phyloP scores from a whole-genome alignment of 2,113 vertebrate genomes.

The Leptosomus discolor region DNA sequence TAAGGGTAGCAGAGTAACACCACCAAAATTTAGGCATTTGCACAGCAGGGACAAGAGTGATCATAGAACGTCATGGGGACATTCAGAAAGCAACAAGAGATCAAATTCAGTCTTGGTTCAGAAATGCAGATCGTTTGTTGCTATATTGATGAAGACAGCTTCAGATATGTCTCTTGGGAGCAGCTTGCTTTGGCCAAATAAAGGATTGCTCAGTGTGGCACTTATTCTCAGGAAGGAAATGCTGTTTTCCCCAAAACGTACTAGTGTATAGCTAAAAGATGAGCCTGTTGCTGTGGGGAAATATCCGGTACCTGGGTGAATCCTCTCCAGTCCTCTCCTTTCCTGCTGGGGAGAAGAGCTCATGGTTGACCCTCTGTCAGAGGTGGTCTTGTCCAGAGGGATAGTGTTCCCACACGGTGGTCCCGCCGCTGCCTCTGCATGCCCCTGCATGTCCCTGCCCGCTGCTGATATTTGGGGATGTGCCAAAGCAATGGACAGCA shows the following conservation, averaged over 20 bases:
- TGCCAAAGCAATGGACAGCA: not conserved
- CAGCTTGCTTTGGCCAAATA: not conserved
- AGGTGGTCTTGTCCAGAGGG: not conserved
- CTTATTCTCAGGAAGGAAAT: not conserved
- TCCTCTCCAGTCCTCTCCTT: not conserved
- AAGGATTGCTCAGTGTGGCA: not conserved
- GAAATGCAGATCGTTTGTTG: not conserved
- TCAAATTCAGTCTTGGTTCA: not conserved
- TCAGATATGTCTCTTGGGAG: not conserved
- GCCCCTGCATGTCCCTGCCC: not conserved
- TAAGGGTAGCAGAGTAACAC: not conserved
- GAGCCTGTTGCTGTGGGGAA: not conserved
- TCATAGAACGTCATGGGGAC: rapidly evolving
- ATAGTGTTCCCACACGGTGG: not conserved
- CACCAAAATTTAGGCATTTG: not conserved
- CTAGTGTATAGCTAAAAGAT: not conserved
- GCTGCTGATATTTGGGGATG: not conserved
- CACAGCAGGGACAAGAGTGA: not conserved
- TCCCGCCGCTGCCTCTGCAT: not conserved
- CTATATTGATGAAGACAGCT: not conserved
- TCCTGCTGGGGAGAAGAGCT: not conserved
- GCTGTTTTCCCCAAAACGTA: not conserved
- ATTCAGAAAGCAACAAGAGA: not conserved
- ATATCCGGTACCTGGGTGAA: not conserved
- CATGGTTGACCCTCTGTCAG: not conserved